Conservation (phyloP, 1,140 invertebrate species). For the Aphaenogaster rudis region DNA sequence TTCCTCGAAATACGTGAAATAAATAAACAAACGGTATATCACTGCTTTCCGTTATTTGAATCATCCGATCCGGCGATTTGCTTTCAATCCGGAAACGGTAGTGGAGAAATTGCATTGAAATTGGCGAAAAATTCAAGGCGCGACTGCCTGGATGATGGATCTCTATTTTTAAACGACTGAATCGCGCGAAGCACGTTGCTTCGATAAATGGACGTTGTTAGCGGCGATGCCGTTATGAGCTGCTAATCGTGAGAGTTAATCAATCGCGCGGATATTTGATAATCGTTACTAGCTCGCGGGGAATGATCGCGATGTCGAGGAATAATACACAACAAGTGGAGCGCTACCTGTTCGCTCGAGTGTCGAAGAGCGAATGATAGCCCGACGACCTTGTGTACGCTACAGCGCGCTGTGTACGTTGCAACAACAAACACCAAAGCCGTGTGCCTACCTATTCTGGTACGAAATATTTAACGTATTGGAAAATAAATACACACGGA, state of each 20-base stretch:
- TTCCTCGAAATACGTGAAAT: constrained; percentile 6
- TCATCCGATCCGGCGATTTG: neutral
- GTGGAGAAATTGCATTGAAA: neutral
- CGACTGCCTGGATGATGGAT: too few relatives aligned
- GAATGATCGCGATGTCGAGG: neutral
- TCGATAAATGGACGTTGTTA: constrained; percentile 2
- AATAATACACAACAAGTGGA: neutral
- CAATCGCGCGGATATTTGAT: neutral
- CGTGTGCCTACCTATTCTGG: neutral
- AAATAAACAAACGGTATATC: neutral
- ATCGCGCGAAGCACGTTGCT: neutral
- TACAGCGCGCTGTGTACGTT: neutral
- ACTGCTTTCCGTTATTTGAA: neutral
- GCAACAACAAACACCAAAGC: neutral
- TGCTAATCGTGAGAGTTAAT: constrained; percentile 11
- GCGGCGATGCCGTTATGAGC: neutral
- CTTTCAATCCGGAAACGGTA: neutral
- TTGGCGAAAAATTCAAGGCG: neutral
- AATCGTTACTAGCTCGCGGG: neutral
- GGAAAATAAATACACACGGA: neutral
- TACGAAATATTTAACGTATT: neutral
- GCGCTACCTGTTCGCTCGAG: neutral
- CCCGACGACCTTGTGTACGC: neutral
- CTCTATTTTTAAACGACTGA: neutral
- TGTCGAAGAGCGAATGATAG: neutral